Base-by-base conservation (phyloP, 2,113 vertebrate genomes). In the Ondatra zibethicus region DNA sequence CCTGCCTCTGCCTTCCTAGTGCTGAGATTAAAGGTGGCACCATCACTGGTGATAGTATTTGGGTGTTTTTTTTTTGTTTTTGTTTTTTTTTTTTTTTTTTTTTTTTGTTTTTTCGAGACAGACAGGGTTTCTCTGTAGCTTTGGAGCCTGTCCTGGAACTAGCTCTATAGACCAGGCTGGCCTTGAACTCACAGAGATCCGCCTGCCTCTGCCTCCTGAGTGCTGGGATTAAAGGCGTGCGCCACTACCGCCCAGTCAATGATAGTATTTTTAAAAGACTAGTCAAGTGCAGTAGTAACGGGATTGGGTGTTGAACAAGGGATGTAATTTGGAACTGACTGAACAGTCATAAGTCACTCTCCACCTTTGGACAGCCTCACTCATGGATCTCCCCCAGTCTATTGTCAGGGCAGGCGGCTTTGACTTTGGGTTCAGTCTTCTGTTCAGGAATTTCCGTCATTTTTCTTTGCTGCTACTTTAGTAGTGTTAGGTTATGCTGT, bases 361-460 rank as follows among this genome's bases (percentile, higher is more conserved):
- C 7, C 55, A 29, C n/a, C 58, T 42, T 31, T 61, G 55, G 80
- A 42, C 81, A 29, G 25, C n/a, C 25, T 29, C 16, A n/a, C 55
- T 39, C 55, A 39, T 84, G n/a, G 72, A 80, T 91, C 84, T 10
- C 33, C 66, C n/a, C 39, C 55, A 58, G 50, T 76, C 36, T n/a
- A 3, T 91, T 84, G 88, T 95, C 21, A 80, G 72, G 55, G 58
- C 36, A 50, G 39, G 27, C 47, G 5, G 68, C 86, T 96, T 86
- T 86, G 73, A 89, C 86, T 96, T 80, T 86, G 73, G 85, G 42
- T 33, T 82, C 33, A 78, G n/a, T 55, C 16, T 91, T 88, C 70
- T 52, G 0, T 89, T 86, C 27, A 55, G 77, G 50, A 88, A 66
- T 86, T 77, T 27, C 27, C 80, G 1, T 73, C 16, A 17, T 55